phyloP scores from a whole-genome alignment of 2,888 invertebrate genomes.

The Anthophora plumipes region DNA sequence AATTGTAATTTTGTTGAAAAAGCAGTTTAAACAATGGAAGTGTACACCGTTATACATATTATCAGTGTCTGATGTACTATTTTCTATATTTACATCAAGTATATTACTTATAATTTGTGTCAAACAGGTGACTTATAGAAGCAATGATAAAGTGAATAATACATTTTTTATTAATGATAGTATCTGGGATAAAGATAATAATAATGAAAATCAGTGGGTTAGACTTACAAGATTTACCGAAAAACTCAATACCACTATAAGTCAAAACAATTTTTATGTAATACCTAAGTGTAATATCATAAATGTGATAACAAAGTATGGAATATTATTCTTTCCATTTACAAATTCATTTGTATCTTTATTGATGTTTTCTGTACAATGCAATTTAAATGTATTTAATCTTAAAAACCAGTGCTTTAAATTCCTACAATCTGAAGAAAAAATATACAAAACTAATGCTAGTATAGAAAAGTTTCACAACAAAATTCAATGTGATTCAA shows the following conservation, averaged over 20 bases:
- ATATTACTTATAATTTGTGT: constrained; percentile 53
- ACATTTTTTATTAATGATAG: background rate
- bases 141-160: constrained; percentile 23
- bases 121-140: constrained; percentile 16
- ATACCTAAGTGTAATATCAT: constrained; percentile 66
- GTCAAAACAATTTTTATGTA: constrained; percentile 19
- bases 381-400: constrained; percentile 62
- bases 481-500: constrained; percentile 12
- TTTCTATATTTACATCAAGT: constrained; percentile 64
- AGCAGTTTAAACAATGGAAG: constrained; percentile 61
- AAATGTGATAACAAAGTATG: constrained; percentile 75
- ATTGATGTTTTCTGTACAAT: constrained; percentile 75
- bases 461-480: background rate
- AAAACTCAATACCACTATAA: constrained; percentile 15
- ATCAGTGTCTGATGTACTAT: constrained; percentile 76
- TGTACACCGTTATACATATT: constrained; percentile 72
- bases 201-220: constrained; percentile 23
- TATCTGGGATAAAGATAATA: constrained; percentile 21
- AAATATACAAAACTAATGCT: background rate
- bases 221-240: constrained; percentile 17
- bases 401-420: constrained; percentile 58
- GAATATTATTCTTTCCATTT: constrained; percentile 79
- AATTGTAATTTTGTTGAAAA: constrained; percentile 70
- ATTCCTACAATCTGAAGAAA: constrained; percentile 14
- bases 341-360: constrained; percentile 81